These are phyloP conservation scores for Drosophila arawakana DNA, from an alignment of 1,140 invertebrate genomes.

Conservation along the genomic window DNA sequence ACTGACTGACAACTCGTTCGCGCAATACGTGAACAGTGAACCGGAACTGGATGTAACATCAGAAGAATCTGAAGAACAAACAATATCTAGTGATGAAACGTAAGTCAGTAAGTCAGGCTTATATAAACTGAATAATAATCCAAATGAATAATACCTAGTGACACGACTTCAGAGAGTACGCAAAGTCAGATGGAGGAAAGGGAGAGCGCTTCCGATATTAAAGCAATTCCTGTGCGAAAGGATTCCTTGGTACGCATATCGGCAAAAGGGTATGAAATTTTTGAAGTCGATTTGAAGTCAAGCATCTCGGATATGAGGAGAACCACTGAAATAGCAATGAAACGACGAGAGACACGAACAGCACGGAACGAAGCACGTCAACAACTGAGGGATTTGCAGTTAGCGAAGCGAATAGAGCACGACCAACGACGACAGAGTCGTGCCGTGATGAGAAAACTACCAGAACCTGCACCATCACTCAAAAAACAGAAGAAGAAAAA, in stretches of 20 bases:
- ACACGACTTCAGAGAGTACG: background rate
- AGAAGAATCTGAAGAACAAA: conserved; percentile 28
- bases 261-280: background rate
- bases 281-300: background rate
- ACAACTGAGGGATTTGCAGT: conserved; percentile 43
- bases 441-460: background rate
- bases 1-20: conserved; percentile 44
- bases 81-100: conserved; percentile 61
- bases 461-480: background rate
- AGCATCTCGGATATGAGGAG: background rate
- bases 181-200: conserved; percentile 4
- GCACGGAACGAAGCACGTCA: conserved; percentile 53
- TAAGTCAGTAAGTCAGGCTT: background rate
- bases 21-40: conserved; percentile 22
- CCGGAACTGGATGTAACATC: conserved; percentile 48
- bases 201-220: too few species aligned
- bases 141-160: background rate
- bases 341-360: conserved; percentile 2
- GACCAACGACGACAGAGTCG: conserved; percentile 16
- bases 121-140: background rate
- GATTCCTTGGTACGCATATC: background rate
- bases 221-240: background rate
- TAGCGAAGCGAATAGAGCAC: conserved; percentile 11
- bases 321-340: background rate
- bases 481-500: conserved; percentile 1